phyloP scores from a whole-genome alignment of 2,888 invertebrate species.

The Magallana nippona region DNA sequence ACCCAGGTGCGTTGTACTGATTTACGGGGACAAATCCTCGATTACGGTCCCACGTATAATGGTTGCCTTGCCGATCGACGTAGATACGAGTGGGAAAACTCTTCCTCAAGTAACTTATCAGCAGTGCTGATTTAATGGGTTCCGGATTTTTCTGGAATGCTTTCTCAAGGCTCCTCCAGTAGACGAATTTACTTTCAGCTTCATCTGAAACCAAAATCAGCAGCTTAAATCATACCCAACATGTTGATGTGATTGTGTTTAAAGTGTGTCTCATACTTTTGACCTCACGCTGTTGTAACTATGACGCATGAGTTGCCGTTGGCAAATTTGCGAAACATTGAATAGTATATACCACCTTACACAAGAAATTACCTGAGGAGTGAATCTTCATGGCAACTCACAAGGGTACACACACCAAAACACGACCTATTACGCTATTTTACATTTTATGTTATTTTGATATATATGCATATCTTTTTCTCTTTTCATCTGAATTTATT shows the following conservation, averaged over 20 bases:
- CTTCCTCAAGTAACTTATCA: constrained; percentile 25
- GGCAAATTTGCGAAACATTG: neutral
- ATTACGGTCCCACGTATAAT: constrained; percentile 40
- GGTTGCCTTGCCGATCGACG: constrained; percentile 40
- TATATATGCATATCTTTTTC: too few relatives aligned
- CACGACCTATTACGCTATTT: too few relatives aligned
- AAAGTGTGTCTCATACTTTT: neutral
- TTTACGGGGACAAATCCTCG: constrained; percentile 40
- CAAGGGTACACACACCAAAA: too few relatives aligned
- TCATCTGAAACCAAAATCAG: constrained; percentile 3
- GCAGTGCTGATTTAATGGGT: constrained; percentile 37
- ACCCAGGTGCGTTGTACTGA: neutral
- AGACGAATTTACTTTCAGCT: constrained; percentile 36
- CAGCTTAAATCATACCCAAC: too few relatives aligned
- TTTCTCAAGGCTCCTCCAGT: constrained; percentile 41
- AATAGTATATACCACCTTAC: neutral
- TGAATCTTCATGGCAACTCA: neutral
- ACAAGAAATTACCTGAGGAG: constrained; percentile 2
- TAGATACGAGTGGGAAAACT: constrained; percentile 2
- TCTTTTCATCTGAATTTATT: too few relatives aligned
- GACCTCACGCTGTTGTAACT: neutral
- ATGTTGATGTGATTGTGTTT: too few relatives aligned
- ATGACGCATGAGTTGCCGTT: constrained; percentile 4
- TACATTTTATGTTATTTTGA: too few relatives aligned
- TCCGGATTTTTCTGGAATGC: constrained; percentile 47